A percentile compares a stretch with the other conserved stretches of the same genome.
Evolutionary conservation across 2,888 invertebrate species (phyloP).

Genomic region (Erynnis tages): DNA sequence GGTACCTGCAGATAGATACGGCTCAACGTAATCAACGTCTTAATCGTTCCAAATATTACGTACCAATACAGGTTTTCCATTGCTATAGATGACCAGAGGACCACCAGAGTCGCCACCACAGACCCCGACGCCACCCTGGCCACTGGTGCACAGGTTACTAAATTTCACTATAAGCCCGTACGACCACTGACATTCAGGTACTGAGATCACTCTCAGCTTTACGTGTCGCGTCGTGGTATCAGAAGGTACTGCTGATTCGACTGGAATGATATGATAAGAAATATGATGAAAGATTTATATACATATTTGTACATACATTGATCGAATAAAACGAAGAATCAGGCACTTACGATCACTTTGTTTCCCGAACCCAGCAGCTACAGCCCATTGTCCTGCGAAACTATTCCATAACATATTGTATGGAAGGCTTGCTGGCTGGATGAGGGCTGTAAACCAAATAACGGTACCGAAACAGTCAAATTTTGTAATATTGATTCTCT

Average conservation of each 20-base stretch:
- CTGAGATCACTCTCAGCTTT: slow-evolving; percentile 38
- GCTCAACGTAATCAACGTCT: too few species aligned
- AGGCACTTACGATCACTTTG: slow-evolving; percentile 55
- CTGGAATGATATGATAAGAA: slow-evolving; percentile 5
- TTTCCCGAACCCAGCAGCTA: slow-evolving; percentile 54
- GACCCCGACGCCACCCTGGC: slow-evolving; percentile 39
- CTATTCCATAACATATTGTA: slow-evolving; percentile 30
- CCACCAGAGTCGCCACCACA: slow-evolving; percentile 45
- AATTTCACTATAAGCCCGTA: slow-evolving; percentile 33
- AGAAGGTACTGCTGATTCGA: slow-evolving; percentile 33
- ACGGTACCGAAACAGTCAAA: too few species aligned
- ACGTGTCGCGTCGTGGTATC: slow-evolving; percentile 37
- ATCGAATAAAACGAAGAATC: too few species aligned
- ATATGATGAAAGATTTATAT: not conserved
- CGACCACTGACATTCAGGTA: slow-evolving; percentile 35
- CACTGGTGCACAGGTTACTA: slow-evolving; percentile 42
- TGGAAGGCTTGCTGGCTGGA: slow-evolving; percentile 48
- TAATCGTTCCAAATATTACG: too few species aligned
- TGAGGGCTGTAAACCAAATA: slow-evolving; percentile 40
- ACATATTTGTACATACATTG: not conserved
- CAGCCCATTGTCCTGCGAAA: slow-evolving; percentile 46
- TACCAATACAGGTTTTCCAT: slow-evolving; percentile 38
- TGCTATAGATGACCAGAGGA: slow-evolving; percentile 34
- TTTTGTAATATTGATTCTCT: too few species aligned
- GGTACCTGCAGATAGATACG: too few species aligned